Evolutionary conservation across 2,113 vertebrate genomes (phyloP), one percentile per base, ranked within the genome.

Genomic region (Psephotus haematonotus): DNA sequence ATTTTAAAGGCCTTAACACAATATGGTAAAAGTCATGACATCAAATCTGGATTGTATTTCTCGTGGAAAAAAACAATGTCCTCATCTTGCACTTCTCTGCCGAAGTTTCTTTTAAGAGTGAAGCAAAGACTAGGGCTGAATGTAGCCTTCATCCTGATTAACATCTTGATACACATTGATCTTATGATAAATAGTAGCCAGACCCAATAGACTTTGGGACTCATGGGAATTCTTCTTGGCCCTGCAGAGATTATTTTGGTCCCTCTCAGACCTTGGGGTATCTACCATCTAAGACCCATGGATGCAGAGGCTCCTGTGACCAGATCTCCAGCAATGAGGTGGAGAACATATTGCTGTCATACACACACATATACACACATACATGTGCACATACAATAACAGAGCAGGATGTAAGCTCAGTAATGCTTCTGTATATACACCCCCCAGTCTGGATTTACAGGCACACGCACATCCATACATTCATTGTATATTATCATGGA

Each of bases 351-450:
- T 8, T 8, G 13, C 18, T 80, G 28, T 18, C 7, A 9, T 16
- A 28, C 12, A 25, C 29, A 49, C 46, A 37, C 24, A 10, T 18
- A 49, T 35, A 10, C 11, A n/a, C 8, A 20, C 4, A 4, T 7
- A 3, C n/a, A 28, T 52, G 20, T 41, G 22, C 18, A 4, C 11
- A 13, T 37, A 62, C 10, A 7, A 17, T 6, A 11, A 49, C 6
- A 68, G 12, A 29, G 17, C 4, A 7, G 23, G 29, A 3, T 33
- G 4, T 17, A 6, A 71, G 15, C 7, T 74, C 59, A 8, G 6
- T n/a, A n/a, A 9, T 2, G 4, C 6, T 10, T 70, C 25, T 6
- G 1, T 3, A 14, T 0, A 2, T 28, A 33, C 17, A 28, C 7
- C 6, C 2, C 39, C 18, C 22, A 31, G 47, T 43, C 28, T 3